Evolutionary conservation across 2,797 vertebrate species (phyloP).

Genomic region (Cygnus olor): DNA sequence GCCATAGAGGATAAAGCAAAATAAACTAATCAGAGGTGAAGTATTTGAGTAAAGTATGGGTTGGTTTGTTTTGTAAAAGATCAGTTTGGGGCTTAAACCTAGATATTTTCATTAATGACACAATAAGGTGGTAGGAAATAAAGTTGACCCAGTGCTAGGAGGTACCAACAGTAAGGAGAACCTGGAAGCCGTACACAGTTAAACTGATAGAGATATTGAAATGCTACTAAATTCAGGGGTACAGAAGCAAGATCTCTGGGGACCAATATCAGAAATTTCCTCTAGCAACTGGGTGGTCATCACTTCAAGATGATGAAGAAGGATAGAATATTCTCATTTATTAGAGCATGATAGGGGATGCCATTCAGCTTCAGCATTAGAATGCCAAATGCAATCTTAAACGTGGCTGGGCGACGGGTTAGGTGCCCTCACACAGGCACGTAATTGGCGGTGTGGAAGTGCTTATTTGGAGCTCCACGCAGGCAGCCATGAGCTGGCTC

Average conservation of each 20-base stretch:
- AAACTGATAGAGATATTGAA: background rate
- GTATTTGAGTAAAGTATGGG: background rate
- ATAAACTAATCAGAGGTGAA: background rate
- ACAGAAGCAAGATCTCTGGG: background rate
- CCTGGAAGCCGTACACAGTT: background rate
- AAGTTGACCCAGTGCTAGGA: background rate
- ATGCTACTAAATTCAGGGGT: background rate
- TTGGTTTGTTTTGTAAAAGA: background rate
- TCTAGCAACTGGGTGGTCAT: background rate
- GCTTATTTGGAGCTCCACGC: background rate
- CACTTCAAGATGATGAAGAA: background rate
- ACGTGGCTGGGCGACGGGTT: constrained; percentile 18
- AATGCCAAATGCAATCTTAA: constrained; percentile 19
- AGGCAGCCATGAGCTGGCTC: constrained; percentile 34
- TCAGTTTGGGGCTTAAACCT: background rate
- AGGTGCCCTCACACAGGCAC: constrained; percentile 1
- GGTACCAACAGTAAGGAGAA: background rate
- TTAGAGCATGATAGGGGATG: background rate
- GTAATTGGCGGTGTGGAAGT: constrained; percentile 24
- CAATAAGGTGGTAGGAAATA: background rate
- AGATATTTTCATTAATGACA: background rate
- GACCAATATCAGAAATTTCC: background rate
- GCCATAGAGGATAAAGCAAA: background rate
- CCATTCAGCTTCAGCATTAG: background rate
- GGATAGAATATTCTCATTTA: background rate